A percentile compares a stretch with the other conserved stretches of the same genome.
These are phyloP conservation scores for Anarrhichthys ocellatus DNA, from an alignment of 2,113 vertebrate genomes.

Conservation along the genomic window DNA sequence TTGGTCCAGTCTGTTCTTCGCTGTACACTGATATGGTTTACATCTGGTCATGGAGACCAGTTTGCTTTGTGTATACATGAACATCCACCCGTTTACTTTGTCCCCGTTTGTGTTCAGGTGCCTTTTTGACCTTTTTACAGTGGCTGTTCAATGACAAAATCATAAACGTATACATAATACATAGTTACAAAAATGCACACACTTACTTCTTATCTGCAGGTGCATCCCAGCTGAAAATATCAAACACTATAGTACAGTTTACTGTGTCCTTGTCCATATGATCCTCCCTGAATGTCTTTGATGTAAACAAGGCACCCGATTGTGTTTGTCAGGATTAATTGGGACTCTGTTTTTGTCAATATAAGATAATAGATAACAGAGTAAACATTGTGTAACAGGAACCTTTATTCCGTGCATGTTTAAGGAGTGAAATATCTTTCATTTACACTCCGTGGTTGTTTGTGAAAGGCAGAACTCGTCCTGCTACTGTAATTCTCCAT, in stretches of 20 bases:
- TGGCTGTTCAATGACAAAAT: neutral
- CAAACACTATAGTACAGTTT: neutral
- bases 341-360: neutral
- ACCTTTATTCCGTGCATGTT: neutral
- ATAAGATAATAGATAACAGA: neutral
- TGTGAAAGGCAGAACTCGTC: neutral
- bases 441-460: neutral
- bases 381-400: slow-evolving; percentile 37
- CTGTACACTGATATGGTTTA: neutral
- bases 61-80: slow-evolving; percentile 2
- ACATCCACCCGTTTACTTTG: neutral
- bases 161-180: slow-evolving; percentile 4
- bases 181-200: slow-evolving; percentile 13
- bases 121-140: slow-evolving; percentile 14
- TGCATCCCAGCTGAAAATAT: neutral
- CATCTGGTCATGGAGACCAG: neutral
- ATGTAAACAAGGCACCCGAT: slow-evolving; percentile 10
- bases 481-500: neutral
- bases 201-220: neutral
- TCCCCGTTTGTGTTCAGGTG: neutral
- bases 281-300: neutral
- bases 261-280: neutral
- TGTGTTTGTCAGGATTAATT: neutral
- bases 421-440: neutral
- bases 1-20: neutral